Conservation (phyloP, 1,140 invertebrate genomes). For the Trichonephila clavipes region DNA sequence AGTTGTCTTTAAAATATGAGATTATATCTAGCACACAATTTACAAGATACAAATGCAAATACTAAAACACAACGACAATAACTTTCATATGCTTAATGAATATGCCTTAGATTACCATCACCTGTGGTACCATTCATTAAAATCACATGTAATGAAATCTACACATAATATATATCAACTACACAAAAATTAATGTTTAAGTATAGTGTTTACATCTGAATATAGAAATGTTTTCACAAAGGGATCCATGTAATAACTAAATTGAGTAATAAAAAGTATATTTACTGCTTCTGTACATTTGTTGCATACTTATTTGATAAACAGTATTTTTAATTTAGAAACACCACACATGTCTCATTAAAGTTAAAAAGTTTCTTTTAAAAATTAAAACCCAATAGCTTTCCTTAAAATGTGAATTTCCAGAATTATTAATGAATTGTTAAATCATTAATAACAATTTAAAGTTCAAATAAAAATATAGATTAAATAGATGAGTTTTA, state of each 20-base stretch:
- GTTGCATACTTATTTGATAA: conserved; percentile 24
- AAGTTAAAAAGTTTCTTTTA: background rate
- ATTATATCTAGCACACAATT: conserved; percentile 61
- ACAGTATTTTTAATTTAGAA: conserved; percentile 15
- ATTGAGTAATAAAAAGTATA: background rate
- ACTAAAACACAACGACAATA: conserved; percentile 62
- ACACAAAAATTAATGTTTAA: conserved; percentile 64
- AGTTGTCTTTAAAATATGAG: conserved; percentile 22
- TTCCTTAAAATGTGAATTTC: background rate
- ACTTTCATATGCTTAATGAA: conserved; percentile 38
- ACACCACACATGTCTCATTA: conserved; percentile 19
- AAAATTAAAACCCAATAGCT: background rate
- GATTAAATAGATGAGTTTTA: too few relatives aligned
- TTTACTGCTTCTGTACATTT: background rate
- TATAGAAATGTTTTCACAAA: conserved; percentile 1
- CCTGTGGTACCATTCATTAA: conserved; percentile 32
- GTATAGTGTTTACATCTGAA: conserved; percentile 36
- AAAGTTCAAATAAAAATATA: too few relatives aligned
- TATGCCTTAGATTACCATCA: conserved; percentile 64
- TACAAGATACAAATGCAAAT: conserved; percentile 59
- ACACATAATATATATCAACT: conserved; percentile 70
- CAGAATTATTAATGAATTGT: too few relatives aligned
- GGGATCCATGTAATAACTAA: background rate
- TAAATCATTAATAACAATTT: too few relatives aligned
- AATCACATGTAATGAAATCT: conserved; percentile 71